These are phyloP conservation scores for Phaethon lepturus DNA, from an alignment of 2,113 vertebrate species.

Conservation along the genomic window DNA sequence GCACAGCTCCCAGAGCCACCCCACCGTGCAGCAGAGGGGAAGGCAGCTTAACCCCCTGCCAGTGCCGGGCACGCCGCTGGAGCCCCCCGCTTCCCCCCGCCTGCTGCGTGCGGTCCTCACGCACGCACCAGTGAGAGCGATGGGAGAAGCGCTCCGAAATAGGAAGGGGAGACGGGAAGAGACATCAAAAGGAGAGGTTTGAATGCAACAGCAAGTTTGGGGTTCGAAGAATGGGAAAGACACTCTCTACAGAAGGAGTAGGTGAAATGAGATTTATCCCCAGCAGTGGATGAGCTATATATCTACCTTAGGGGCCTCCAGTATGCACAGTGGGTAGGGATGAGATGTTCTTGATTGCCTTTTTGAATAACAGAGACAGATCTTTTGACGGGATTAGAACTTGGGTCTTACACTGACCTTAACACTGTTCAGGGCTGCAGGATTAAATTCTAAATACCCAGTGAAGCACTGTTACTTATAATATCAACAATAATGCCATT, in stretches of 20 bases:
- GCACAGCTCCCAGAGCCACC: not conserved
- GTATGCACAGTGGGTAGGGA: not conserved
- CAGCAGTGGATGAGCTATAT: not conserved
- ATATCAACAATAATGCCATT: not conserved
- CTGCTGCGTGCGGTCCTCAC: accelerated
- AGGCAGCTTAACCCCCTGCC: not conserved
- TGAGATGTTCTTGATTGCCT: not conserved
- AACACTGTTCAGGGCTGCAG: not conserved
- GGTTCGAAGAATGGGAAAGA: not conserved
- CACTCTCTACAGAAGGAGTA: not conserved
- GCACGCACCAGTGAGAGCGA: not conserved
- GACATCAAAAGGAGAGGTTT: not conserved
- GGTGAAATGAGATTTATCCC: not conserved
- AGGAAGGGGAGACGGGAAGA: not conserved
- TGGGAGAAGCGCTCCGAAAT: not conserved
- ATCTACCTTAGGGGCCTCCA: not conserved
- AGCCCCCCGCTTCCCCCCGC: not conserved
- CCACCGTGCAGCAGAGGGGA: not conserved
- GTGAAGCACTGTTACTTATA: not conserved
- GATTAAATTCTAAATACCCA: not conserved
- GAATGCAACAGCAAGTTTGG: not conserved
- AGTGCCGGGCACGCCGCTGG: not conserved
- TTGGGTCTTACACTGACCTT: not conserved
- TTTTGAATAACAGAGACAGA: not conserved
- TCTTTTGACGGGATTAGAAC: not conserved